Evolutionary conservation across 2,888 invertebrate genomes (phyloP).

Genomic region (Troides oblongomaculatus): DNA sequence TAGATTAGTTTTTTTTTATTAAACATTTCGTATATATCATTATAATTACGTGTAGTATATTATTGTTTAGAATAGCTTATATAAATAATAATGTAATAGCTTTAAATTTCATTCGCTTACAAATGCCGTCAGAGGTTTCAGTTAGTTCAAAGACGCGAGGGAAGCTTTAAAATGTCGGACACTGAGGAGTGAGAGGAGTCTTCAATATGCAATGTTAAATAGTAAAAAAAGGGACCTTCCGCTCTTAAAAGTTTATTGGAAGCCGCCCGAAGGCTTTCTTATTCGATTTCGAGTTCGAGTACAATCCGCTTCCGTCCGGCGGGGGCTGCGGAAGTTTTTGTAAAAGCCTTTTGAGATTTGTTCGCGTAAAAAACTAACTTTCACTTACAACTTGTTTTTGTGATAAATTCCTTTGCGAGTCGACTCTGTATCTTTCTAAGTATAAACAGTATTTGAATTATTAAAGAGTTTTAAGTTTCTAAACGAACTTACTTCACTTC

Average conservation of each 20-base stretch:
- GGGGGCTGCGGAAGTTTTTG: not conserved
- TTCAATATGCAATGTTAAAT: not conserved
- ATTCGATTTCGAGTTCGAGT: constrained; percentile 8
- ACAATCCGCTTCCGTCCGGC: not conserved
- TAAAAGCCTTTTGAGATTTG: constrained; percentile 1
- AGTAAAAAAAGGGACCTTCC: constrained; percentile 7
- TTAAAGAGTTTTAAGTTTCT: not conserved
- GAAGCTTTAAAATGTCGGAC: too few species aligned
- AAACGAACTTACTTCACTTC: not conserved
- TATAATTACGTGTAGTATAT: too few species aligned
- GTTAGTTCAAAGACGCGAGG: too few species aligned
- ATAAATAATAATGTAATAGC: too few species aligned
- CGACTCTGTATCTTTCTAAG: not conserved
- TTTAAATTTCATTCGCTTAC: too few species aligned
- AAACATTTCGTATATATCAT: too few species aligned
- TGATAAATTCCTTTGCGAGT: not conserved
- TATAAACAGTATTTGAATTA: not conserved
- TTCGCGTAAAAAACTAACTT: not conserved
- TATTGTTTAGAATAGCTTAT: too few species aligned
- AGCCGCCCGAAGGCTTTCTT: constrained; percentile 12
- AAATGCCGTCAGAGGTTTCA: too few species aligned
- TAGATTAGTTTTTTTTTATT: too few species aligned
- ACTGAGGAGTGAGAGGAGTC: not conserved
- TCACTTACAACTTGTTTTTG: not conserved
- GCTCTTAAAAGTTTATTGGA: constrained; percentile 16